Percentiles rank a stretch among this genome's conserved stretches.
phyloP scores from a whole-genome alignment of 2,797 vertebrate genomes.

The Leptoclinus maculatus region DNA sequence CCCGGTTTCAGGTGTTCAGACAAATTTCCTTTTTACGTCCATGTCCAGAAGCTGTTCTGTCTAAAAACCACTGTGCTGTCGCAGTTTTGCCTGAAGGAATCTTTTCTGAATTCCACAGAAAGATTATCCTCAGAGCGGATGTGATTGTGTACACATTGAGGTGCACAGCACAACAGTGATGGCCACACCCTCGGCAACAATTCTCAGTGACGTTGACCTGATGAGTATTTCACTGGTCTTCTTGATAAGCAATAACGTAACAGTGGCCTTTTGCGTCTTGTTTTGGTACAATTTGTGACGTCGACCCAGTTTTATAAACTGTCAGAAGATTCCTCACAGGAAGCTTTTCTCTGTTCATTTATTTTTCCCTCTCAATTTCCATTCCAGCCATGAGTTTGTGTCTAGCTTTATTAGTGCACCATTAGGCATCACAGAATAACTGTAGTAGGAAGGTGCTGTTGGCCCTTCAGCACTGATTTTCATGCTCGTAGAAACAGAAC shows the following conservation, averaged over 20 bases:
- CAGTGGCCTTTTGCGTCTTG: neutral
- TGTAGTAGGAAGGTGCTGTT: slow-evolving; percentile 7
- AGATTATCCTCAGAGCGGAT: slow-evolving; percentile 14
- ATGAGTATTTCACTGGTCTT: neutral
- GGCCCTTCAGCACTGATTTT: slow-evolving; percentile 15
- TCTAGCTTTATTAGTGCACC: slow-evolving; percentile 32
- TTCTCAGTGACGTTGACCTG: neutral
- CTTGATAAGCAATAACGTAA: neutral
- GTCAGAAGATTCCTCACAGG: slow-evolving; percentile 9
- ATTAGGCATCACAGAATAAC: slow-evolving; percentile 21
- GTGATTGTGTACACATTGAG: slow-evolving; percentile 14
- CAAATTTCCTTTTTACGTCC: neutral
- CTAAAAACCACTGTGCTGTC: neutral
- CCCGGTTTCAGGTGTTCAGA: neutral
- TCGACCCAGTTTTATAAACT: slow-evolving; percentile 39
- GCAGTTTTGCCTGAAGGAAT: slow-evolving; percentile 21
- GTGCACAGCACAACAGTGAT: neutral
- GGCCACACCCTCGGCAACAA: neutral
- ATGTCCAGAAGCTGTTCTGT: neutral
- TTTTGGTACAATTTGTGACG: slow-evolving; percentile 36
- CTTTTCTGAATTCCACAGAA: slow-evolving; percentile 19
- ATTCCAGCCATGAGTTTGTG: slow-evolving; percentile 20
- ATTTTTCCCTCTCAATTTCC: slow-evolving; percentile 44
- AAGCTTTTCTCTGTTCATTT: slow-evolving; percentile 29
- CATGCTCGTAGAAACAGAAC: slow-evolving; percentile 24